phyloP scores from a whole-genome alignment of 2,888 invertebrate species.

The Dryobota labecula region DNA sequence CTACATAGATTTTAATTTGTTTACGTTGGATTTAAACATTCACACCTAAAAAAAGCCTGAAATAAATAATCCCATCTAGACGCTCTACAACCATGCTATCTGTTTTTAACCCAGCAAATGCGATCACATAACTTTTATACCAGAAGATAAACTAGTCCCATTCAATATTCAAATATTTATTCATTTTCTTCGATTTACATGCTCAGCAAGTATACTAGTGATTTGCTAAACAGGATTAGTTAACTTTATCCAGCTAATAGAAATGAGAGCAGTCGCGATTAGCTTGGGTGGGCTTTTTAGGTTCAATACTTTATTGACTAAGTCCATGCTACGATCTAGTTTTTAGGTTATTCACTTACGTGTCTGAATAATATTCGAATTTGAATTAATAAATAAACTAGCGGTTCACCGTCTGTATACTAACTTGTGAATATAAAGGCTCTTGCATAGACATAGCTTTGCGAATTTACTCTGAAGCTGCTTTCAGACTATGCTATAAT shows the following conservation, averaged over 20 bases:
- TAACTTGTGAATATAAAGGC: not conserved
- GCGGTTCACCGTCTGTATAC: not conserved
- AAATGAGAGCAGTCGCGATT: slow-evolving; percentile 37
- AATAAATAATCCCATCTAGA: slow-evolving; percentile 10
- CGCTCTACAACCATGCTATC: not conserved
- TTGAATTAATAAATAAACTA: slow-evolving; percentile 21
- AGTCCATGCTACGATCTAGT: slow-evolving; percentile 1
- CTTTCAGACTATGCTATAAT: too few species aligned
- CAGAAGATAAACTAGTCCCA: slow-evolving; percentile 54
- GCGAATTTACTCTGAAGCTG: too few species aligned
- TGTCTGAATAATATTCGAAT: slow-evolving; percentile 33
- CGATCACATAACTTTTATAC: slow-evolving; percentile 62
- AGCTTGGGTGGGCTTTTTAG: slow-evolving; percentile 57
- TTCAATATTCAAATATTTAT: slow-evolving; percentile 67
- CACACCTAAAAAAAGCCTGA: too few species aligned
- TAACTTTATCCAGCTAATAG: slow-evolving; percentile 32
- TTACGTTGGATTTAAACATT: not conserved
- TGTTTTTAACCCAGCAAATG: slow-evolving; percentile 44
- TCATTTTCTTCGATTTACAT: slow-evolving; percentile 57
- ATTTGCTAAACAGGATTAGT: slow-evolving; percentile 66
- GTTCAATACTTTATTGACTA: slow-evolving; percentile 38
- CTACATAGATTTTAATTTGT: not conserved
- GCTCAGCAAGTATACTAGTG: slow-evolving; percentile 38
- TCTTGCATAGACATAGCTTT: not conserved
- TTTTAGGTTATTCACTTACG: slow-evolving; percentile 28